phyloP scores from a whole-genome alignment of 1,140 invertebrate species.

The Drosophila tropicalis region DNA sequence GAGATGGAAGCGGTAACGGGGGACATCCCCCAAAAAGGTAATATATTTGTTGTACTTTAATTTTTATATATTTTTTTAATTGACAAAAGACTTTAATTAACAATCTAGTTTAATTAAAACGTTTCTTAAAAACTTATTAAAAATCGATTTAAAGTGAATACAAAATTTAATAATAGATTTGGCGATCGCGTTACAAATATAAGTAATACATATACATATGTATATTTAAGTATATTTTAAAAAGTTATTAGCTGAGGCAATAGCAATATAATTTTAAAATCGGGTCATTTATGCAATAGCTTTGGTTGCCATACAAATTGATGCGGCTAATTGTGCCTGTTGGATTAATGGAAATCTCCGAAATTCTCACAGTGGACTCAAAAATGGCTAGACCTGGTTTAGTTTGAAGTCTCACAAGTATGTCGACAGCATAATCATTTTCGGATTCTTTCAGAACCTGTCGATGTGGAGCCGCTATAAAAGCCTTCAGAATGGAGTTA shows the following conservation, averaged over 20 bases:
- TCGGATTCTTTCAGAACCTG: conserved; percentile 80
- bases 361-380: conserved; percentile 88
- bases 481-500: conserved; percentile 76
- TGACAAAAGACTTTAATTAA: no score
- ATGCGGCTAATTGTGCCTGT: conserved; percentile 89
- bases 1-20: no score
- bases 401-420: conserved; percentile 87
- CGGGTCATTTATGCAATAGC: conserved; percentile 89
- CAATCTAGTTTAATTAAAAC: no score
- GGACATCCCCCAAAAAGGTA: no score
- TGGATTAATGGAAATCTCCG: conserved; percentile 81
- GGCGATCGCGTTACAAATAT: no score
- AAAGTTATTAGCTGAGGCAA: conserved; percentile 82
- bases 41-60: no score
- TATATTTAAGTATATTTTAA: no score
- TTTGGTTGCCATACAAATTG: conserved; percentile 92
- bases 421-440: conserved; percentile 84
- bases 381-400: conserved; percentile 89
- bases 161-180: no score
- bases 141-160: no score
- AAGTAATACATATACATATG: no score
- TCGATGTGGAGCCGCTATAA: conserved; percentile 67
- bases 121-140: no score
- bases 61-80: no score
- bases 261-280: conserved; percentile 91